Percentiles rank a stretch among this genome's conserved stretches.
phyloP scores from a whole-genome alignment of 2,797 vertebrate genomes.

The Falco columbarius region DNA sequence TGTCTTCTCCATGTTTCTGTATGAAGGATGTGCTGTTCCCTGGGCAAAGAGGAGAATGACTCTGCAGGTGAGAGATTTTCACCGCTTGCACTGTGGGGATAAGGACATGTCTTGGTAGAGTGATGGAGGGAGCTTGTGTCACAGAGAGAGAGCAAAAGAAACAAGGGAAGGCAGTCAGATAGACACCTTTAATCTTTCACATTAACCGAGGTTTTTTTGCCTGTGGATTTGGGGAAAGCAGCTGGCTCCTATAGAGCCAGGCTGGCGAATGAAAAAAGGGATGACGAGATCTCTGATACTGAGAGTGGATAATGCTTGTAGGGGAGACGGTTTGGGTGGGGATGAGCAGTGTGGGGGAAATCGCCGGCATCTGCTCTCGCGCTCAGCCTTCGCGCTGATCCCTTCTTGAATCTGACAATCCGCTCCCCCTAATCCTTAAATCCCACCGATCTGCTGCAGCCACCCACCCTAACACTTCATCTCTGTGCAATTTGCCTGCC shows the following conservation, averaged over 20 bases:
- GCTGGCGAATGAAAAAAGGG: constrained; percentile 73
- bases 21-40: not conserved
- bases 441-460: constrained; percentile 80
- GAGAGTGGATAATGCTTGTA: constrained; percentile 76
- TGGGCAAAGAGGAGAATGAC: not conserved
- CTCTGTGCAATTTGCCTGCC: constrained; percentile 43
- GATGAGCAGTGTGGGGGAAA: constrained; percentile 52
- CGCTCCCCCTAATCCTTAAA: constrained; percentile 81
- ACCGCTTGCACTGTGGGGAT: not conserved
- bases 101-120: not conserved
- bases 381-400: constrained; percentile 77
- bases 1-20: rapidly evolving
- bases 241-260: constrained; percentile 66
- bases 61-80: not conserved
- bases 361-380: constrained; percentile 81
- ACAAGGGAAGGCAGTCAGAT: not conserved
- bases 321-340: not conserved
- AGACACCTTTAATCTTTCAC: constrained; percentile 71
- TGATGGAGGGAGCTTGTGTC: not conserved
- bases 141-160: not conserved
- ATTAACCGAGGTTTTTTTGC: constrained; percentile 71
- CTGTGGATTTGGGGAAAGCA: constrained; percentile 70
- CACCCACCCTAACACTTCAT: constrained; percentile 61
- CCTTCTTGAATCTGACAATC: constrained; percentile 75
- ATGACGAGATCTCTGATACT: constrained; percentile 83